These are phyloP conservation scores for Malacosoma neustria DNA, from an alignment of 2,888 invertebrate genomes.

Conservation along the genomic window DNA sequence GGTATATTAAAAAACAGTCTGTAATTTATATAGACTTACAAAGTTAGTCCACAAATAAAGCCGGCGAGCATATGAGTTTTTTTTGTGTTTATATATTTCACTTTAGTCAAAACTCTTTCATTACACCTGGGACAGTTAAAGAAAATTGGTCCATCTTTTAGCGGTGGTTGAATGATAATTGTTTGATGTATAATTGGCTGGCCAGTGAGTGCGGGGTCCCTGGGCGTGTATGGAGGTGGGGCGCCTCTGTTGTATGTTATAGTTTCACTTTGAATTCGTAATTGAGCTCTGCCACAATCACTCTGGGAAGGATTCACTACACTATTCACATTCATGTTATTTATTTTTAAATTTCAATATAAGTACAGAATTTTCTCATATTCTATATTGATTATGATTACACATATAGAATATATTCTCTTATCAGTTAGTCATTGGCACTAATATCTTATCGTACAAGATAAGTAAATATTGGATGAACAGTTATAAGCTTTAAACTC, in stretches of 20 bases:
- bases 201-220: conserved; percentile 15
- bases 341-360: conserved; percentile 9
- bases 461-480: conserved; percentile 24
- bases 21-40: conserved; percentile 32
- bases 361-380: conserved; percentile 10
- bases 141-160: conserved; percentile 37
- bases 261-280: conserved; percentile 22
- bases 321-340: conserved; percentile 27
- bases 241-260: conserved; percentile 26
- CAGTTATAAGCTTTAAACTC: conserved; percentile 10
- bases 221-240: conserved; percentile 48
- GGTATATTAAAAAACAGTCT: background rate
- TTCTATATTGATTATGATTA: conserved; percentile 27
- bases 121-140: conserved; percentile 46
- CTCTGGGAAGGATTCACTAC: conserved; percentile 21
- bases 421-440: conserved; percentile 25
- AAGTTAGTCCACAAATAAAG: conserved; percentile 54
- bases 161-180: conserved; percentile 35
- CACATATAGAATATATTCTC: conserved; percentile 18
- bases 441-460: conserved; percentile 37
- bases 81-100: conserved; percentile 45
- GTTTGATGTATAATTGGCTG: conserved; percentile 38
- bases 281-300: conserved; percentile 17
- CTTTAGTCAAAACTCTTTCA: conserved; percentile 43
- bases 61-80: conserved; percentile 61